Conservation (phyloP, 2,888 invertebrate genomes). For the Mermis nigrescens region DNA sequence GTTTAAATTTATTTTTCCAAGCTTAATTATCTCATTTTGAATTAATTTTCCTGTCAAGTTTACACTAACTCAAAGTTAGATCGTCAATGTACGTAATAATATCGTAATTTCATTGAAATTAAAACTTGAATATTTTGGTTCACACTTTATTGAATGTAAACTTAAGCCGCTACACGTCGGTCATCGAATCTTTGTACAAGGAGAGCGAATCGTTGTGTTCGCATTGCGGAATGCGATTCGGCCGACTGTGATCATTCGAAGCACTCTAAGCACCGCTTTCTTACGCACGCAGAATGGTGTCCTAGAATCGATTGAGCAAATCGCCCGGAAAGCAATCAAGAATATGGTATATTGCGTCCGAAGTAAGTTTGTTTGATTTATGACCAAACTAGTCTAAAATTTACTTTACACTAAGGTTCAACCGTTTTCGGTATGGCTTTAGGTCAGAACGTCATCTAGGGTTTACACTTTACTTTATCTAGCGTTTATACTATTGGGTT, state of each 20-base stretch:
- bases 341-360: constrained; percentile 65
- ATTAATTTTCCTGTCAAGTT: too few relatives aligned
- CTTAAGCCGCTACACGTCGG: constrained; percentile 49
- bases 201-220: constrained; percentile 69
- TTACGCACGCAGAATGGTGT: constrained; percentile 96
- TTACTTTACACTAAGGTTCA: too few relatives aligned
- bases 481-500: too few relatives aligned
- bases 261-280: constrained; percentile 80
- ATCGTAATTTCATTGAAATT: constrained; percentile 18
- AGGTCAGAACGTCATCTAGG: too few relatives aligned
- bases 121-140: constrained; percentile 13
- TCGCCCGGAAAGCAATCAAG: constrained; percentile 49
- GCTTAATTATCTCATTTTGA: too few relatives aligned
- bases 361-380: constrained; percentile 31
- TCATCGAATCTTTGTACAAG: constrained; percentile 51
- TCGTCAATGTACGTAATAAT: constrained; percentile 20
- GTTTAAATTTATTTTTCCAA: too few relatives aligned
- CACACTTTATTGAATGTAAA: too few relatives aligned
- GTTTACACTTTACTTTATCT: too few relatives aligned
- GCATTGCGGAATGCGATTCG: constrained; percentile 80
- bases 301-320: constrained; percentile 70
- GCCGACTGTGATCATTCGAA: constrained; percentile 45
- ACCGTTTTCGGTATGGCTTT: too few relatives aligned
- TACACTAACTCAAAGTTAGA: not conserved
- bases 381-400: too few relatives aligned